Conservation (phyloP, 2,888 invertebrate genomes). For the Eulithis testata region DNA sequence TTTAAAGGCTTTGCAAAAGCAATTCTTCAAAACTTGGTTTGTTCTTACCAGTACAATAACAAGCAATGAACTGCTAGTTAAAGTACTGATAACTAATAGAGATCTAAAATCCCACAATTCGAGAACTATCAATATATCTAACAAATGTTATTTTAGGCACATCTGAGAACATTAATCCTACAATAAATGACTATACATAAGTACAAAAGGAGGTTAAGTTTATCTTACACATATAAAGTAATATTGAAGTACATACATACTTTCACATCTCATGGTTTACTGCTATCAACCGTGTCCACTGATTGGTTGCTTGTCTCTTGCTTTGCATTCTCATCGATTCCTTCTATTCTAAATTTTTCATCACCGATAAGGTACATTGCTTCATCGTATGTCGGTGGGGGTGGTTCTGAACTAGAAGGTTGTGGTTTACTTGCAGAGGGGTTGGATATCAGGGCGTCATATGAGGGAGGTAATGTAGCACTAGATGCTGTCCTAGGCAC, state of each 20-base stretch:
- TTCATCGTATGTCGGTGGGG: slow-evolving; percentile 87
- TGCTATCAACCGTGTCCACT: slow-evolving; percentile 58
- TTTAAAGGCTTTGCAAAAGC: background rate
- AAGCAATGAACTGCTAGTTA: background rate
- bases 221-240: slow-evolving; percentile 63
- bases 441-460: slow-evolving; percentile 84
- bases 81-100: background rate
- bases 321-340: slow-evolving; percentile 66
- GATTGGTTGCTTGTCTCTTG: slow-evolving; percentile 71
- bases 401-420: slow-evolving; percentile 81
- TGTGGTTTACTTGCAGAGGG: slow-evolving; percentile 71
- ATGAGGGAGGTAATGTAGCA: slow-evolving; percentile 86
- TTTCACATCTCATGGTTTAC: slow-evolving; percentile 67
- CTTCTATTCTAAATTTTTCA: slow-evolving; percentile 66
- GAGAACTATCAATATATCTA: slow-evolving; percentile 64
- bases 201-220: slow-evolving; percentile 80
- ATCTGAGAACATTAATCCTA: slow-evolving; percentile 68
- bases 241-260: slow-evolving; percentile 45
- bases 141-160: slow-evolving; percentile 78
- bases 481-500: slow-evolving; percentile 84
- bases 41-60: background rate
- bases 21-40: background rate
- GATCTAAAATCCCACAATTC: slow-evolving; percentile 35
- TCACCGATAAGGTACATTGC: slow-evolving; percentile 84
- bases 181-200: slow-evolving; percentile 72